These are phyloP conservation scores for Ryuthela nishihirai DNA, from an alignment of 2,888 invertebrate species.

Conservation along the genomic window DNA sequence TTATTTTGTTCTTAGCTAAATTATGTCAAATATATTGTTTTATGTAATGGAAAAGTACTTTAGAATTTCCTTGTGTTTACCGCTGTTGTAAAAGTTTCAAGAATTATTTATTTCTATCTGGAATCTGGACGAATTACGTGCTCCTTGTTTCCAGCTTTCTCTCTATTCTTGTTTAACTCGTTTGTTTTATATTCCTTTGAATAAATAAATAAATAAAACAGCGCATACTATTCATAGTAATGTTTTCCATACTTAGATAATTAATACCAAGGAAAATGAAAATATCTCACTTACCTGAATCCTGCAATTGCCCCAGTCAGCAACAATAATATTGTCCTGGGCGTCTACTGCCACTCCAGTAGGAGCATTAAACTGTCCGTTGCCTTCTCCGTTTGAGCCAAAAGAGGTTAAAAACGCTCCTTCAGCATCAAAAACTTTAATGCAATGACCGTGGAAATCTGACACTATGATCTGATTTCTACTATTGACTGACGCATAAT, in stretches of 20 bases:
- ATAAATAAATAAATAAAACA: background rate
- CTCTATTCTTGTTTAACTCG: too few species aligned
- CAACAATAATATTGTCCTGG: conserved; percentile 56
- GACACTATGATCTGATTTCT: conserved; percentile 55
- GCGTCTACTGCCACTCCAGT: conserved; percentile 56
- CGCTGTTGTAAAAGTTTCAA: background rate
- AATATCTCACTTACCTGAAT: conserved; percentile 52
- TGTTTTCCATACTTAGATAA: too few species aligned
- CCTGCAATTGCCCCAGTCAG: conserved; percentile 58
- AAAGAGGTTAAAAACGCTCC: conserved; percentile 54
- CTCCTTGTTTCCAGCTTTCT: too few species aligned
- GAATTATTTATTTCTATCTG: too few species aligned
- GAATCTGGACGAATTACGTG: too few species aligned
- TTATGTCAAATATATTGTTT: too few species aligned
- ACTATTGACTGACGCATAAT: conserved; percentile 56
- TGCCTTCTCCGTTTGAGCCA: conserved; percentile 29
- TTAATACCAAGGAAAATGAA: too few species aligned
- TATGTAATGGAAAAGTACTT: too few species aligned
- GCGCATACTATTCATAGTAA: background rate
- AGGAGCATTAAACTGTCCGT: conserved; percentile 56
- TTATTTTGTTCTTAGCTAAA: too few species aligned
- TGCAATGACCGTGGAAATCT: conserved; percentile 58
- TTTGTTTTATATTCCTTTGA: background rate
- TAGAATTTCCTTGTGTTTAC: too few species aligned
- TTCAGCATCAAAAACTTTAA: conserved; percentile 53